A percentile compares a stretch with the other conserved stretches of the same genome.
These are phyloP conservation scores for Aphidius colemani DNA, from an alignment of 2,888 invertebrate genomes.

Conservation along the genomic window DNA sequence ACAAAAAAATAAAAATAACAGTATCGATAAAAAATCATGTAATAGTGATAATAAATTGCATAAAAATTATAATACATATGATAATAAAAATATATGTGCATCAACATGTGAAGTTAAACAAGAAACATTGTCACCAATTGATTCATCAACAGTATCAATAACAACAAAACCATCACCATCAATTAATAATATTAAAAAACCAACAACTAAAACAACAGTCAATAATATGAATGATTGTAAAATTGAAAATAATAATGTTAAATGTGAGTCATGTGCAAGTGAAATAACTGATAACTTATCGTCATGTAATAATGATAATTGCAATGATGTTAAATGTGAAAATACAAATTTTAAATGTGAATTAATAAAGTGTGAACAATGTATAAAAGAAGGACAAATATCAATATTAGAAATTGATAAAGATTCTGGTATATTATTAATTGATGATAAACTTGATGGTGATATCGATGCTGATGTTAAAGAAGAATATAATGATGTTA, in stretches of 20 bases:
- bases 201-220: background rate
- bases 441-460: slow-evolving; percentile 46
- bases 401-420: slow-evolving; percentile 53
- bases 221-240: slow-evolving; percentile 45
- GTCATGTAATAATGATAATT: slow-evolving; percentile 45
- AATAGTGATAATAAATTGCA: slow-evolving; percentile 25
- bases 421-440: slow-evolving; percentile 52
- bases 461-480: slow-evolving; percentile 50
- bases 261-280: slow-evolving; percentile 55
- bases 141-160: slow-evolving; percentile 40
- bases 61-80: slow-evolving; percentile 45
- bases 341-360: slow-evolving; percentile 53
- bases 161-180: background rate
- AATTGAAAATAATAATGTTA: slow-evolving; percentile 56
- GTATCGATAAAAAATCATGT: slow-evolving; percentile 45
- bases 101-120: slow-evolving; percentile 56
- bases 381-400: slow-evolving; percentile 54
- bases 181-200: background rate
- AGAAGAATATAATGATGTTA: slow-evolving; percentile 64
- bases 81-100: slow-evolving; percentile 48
- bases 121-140: slow-evolving; percentile 51
- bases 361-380: slow-evolving; percentile 57
- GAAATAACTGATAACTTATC: slow-evolving; percentile 44
- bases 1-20: slow-evolving; percentile 2
- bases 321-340: slow-evolving; percentile 53